Evolutionary conservation across 2,797 vertebrate genomes (phyloP).

Genomic region (Gila robusta): DNA sequence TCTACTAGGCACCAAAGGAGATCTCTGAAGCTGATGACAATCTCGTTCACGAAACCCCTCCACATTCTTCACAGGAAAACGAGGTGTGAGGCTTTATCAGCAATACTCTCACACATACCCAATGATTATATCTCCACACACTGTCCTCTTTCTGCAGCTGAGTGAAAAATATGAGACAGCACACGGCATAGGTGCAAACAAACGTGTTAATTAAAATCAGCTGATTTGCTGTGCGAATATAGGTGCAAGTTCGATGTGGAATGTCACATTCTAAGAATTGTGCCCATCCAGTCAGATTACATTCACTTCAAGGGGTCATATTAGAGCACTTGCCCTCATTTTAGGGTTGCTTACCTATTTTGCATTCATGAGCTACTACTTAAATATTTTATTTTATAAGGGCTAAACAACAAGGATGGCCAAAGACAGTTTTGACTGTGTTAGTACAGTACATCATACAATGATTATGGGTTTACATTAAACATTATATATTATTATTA

Average conservation of each 20-base stretch:
- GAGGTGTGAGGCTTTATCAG: conserved; percentile 53
- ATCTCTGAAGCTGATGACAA: conserved; percentile 26
- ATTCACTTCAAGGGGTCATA: neutral
- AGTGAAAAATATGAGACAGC: conserved; percentile 33
- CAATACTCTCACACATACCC: conserved; percentile 9
- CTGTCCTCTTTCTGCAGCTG: conserved; percentile 36
- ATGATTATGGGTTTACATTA: neutral
- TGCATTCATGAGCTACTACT: neutral
- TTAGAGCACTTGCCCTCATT: neutral
- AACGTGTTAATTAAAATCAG: conserved; percentile 50
- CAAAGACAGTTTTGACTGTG: neutral
- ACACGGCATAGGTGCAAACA: conserved; percentile 37
- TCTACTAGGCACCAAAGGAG: conserved; percentile 30
- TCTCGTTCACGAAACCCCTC: conserved; percentile 26
- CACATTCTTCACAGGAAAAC: conserved; percentile 46
- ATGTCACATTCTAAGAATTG: conserved; percentile 36
- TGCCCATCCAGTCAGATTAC: conserved; percentile 1
- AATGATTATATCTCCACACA: conserved; percentile 35
- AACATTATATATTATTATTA: neutral
- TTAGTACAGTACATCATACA: neutral
- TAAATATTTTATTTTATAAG: neutral
- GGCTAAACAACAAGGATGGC: neutral
- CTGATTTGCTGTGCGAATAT: conserved; percentile 23
- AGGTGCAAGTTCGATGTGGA: conserved; percentile 30
- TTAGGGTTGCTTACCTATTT: neutral